A percentile compares a stretch with the other conserved stretches of the same genome.
Conservation (phyloP, 2,113 vertebrate genomes). For the Apaloderma vittatum region DNA sequence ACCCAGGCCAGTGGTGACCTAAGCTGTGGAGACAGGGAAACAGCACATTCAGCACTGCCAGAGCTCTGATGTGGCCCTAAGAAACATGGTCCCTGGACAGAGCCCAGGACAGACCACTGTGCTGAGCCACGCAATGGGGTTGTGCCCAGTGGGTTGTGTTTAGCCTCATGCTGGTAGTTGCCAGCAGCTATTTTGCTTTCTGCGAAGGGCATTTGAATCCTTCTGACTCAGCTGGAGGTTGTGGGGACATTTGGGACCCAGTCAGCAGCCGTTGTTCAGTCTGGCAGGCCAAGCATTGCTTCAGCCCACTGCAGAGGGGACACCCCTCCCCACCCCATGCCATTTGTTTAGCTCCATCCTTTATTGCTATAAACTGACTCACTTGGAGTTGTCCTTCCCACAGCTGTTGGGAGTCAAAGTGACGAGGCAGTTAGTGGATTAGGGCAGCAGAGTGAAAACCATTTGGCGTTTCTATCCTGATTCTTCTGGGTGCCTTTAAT, state of each 20-base stretch:
- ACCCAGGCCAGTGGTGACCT: neutral
- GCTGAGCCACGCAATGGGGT: neutral
- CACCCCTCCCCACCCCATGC: neutral
- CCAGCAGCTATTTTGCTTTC: neutral
- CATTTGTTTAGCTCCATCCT: constrained; percentile 8
- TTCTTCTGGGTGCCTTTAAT: constrained; percentile 79
- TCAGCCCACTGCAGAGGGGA: neutral
- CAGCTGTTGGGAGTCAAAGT: constrained; percentile 59
- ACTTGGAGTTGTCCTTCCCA: neutral
- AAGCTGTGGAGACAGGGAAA: neutral
- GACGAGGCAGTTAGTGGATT: constrained; percentile 56
- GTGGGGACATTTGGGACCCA: neutral
- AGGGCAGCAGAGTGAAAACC: constrained; percentile 69
- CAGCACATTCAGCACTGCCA: neutral
- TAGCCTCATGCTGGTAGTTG: neutral
- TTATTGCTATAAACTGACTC: constrained; percentile 6
- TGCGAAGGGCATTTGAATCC: neutral
- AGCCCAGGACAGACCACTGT: rapidly evolving
- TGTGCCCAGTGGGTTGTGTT: neutral
- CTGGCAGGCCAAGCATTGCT: neutral
- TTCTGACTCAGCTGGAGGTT: neutral
- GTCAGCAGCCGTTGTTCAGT: neutral
- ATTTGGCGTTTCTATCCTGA: constrained; percentile 67
- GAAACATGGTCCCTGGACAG: rapidly evolving
- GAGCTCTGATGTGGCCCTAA: neutral